Base-by-base conservation (phyloP, 2,113 vertebrate species). In the Misgurnus anguillicaudatus region DNA sequence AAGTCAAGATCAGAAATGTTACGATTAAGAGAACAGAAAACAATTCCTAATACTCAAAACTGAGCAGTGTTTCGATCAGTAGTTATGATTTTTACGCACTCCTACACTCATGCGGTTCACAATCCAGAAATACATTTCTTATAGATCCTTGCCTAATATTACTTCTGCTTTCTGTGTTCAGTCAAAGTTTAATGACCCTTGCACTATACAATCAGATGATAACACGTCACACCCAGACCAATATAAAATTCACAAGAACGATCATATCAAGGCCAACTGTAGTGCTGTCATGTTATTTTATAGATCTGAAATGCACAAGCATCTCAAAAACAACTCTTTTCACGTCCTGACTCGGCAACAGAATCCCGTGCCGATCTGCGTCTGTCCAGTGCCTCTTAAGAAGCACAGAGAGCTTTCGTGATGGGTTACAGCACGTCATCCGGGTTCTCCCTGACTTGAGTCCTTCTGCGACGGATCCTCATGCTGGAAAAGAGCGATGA, bases 401-500 rank as follows among this genome's bases (percentile, higher is more conserved):
- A 19, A 57, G 17, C 24, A 24, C 10, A 2, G 9, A 51, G 4
- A 39, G 42, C 45, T 14, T 63, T 62, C n/a, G 47, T 10, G 9
- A 39, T 42, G 17, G 0, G 6, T 89, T 85, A 90, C 51, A 89
- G 88, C 41, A 83, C 85, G 0, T 92, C 90, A 0, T 92, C 90
- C 0, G 82, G 79, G 75, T 82, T 85, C 19, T 91, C 92, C 53
- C 83, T 83, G 63, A 65, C 17, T 0, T 88, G 80, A 0, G 88
- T 64, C 2, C 87, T 81, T 51, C 90, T 84, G 9, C 87, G 78
- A 0, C 83, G 85, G 0, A 87, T 78, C 0, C 91, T 51, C 61
- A 93, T 83, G 3, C 86, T n/a, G 53, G 87, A 82, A 79, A 95
- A 86, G 66, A 90, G 91, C 48, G 92, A 88, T 0, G 91, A 88